A percentile compares a stretch with the other conserved stretches of the same genome.
phyloP scores from a whole-genome alignment of 1,140 invertebrate genomes.

The Harpegnathos saltator region DNA sequence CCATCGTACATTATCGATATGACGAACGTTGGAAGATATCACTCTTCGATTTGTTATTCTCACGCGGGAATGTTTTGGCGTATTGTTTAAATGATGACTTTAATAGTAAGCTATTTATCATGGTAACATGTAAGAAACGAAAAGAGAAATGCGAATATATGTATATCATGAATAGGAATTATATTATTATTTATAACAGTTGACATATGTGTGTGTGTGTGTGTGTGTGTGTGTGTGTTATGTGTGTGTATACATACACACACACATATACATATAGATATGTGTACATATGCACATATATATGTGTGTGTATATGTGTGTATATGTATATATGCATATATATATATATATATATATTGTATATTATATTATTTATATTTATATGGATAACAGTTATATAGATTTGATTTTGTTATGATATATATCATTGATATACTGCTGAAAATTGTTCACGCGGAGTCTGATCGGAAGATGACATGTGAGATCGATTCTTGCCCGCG shows the following conservation, averaged over 20 bases:
- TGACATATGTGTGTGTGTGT: conserved; percentile 41
- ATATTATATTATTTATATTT: background rate
- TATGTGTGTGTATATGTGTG: conserved; percentile 55
- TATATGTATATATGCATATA: conserved; percentile 31
- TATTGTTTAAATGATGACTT: conserved; percentile 40
- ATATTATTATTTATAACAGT: conserved; percentile 54
- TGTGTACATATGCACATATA: conserved; percentile 24
- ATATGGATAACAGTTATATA: conserved; percentile 17
- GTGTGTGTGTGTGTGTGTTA: too few species aligned
- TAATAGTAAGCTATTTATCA: conserved; percentile 38
- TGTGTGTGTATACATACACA: conserved; percentile 15
- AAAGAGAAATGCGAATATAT: conserved; percentile 23
- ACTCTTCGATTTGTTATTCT: conserved; percentile 42
- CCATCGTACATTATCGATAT: background rate
- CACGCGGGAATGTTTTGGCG: conserved; percentile 29
- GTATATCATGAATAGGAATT: conserved; percentile 43
- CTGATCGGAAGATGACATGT: conserved; percentile 21
- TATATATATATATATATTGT: background rate
- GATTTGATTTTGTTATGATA: conserved; percentile 31
- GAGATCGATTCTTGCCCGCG: conserved; percentile 20
- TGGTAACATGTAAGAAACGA: background rate
- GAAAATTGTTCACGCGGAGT: conserved; percentile 1
- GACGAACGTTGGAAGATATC: conserved; percentile 17
- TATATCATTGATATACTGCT: conserved; percentile 12
- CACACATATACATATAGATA: conserved; percentile 20